A percentile compares a stretch with the other conserved stretches of the same genome.
phyloP scores from a whole-genome alignment of 2,113 vertebrate genomes.

The Zapornia atra region DNA sequence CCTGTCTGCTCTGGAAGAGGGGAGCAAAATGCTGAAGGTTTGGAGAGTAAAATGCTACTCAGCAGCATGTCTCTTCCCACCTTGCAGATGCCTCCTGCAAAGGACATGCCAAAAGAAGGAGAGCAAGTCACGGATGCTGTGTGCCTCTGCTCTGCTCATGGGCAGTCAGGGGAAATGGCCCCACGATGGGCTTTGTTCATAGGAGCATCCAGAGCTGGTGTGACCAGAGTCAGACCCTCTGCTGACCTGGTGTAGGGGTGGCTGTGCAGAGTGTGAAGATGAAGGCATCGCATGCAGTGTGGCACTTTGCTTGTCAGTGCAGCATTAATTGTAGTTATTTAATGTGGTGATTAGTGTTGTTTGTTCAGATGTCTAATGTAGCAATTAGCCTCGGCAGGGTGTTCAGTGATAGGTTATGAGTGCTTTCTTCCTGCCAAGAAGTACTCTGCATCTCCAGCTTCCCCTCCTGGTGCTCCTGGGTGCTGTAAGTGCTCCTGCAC shows the following conservation, averaged over 20 bases:
- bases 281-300: neutral
- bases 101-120: neutral
- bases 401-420: neutral
- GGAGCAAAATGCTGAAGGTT: neutral
- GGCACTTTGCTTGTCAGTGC: neutral
- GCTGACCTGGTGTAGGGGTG: rapidly evolving
- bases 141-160: neutral
- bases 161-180: neutral
- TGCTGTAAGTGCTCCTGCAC: neutral
- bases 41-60: neutral
- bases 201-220: neutral
- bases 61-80: neutral
- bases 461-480: rapidly evolving
- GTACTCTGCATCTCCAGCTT: neutral
- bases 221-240: neutral
- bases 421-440: neutral
- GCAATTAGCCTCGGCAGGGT: constrained; percentile 8
- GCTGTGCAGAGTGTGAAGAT: neutral
- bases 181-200: neutral
- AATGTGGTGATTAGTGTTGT: constrained; percentile 35
- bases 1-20: neutral
- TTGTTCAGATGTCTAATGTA: constrained; percentile 27
- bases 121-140: neutral
- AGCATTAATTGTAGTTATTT: constrained; percentile 24
- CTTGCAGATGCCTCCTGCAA: neutral